Evolutionary conservation across 92 coral and sea anemone species (phyloP).

Genomic region (Paramuricea clavata): DNA sequence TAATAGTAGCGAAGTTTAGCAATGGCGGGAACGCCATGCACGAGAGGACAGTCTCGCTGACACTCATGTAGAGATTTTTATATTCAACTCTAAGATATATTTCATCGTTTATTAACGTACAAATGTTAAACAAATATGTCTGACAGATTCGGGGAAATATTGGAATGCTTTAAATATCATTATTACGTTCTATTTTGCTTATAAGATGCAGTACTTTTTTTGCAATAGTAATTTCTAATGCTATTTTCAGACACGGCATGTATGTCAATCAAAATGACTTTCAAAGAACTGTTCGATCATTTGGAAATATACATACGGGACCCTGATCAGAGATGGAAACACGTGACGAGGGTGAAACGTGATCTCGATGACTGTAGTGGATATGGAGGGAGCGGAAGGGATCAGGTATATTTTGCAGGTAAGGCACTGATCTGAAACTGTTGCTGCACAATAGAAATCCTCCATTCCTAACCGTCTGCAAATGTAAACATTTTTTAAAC

Average conservation of each 20-base stretch:
- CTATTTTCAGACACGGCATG: constrained; percentile 92
- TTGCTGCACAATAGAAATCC: neutral
- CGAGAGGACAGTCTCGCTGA: too few relatives aligned
- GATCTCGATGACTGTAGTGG: constrained; percentile 82
- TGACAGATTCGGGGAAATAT: too few relatives aligned
- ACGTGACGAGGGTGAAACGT: constrained; percentile 92
- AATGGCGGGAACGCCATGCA: too few relatives aligned
- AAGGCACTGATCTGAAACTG: neutral
- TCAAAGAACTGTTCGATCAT: constrained; percentile 92
- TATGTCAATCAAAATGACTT: constrained; percentile 85
- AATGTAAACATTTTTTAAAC: neutral
- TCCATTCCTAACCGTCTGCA: neutral
- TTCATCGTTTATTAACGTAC: too few relatives aligned
- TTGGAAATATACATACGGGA: constrained; percentile 81
- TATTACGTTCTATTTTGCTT: too few relatives aligned
- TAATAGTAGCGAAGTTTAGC: too few relatives aligned
- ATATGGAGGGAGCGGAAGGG: constrained; percentile 91
- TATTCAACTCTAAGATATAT: too few relatives aligned
- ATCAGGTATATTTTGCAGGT: constrained; percentile 97
- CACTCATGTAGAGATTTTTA: too few relatives aligned
- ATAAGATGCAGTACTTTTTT: too few relatives aligned
- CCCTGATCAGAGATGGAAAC: constrained; percentile 95
- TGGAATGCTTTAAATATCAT: too few relatives aligned
- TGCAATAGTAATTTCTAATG: neutral
- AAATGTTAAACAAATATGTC: too few relatives aligned